phyloP scores from a whole-genome alignment of 2,797 vertebrate species.

The Falco naumanni region DNA sequence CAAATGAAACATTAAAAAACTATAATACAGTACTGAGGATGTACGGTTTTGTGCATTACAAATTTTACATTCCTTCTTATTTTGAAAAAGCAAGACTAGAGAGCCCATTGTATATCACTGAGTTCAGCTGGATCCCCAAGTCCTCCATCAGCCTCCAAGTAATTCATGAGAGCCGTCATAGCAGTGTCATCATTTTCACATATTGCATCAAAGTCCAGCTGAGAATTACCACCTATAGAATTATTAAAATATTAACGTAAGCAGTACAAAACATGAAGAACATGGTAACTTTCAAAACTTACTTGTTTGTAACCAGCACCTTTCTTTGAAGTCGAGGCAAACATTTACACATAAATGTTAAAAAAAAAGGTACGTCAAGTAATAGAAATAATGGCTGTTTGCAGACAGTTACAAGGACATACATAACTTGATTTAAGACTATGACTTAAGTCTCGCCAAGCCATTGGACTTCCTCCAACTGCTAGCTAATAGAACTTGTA shows the following conservation, averaged over 20 bases:
- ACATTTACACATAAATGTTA: neutral
- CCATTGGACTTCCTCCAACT: neutral
- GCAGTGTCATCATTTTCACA: conserved; percentile 87
- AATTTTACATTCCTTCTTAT: neutral
- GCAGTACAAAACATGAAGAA: neutral
- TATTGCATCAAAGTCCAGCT: conserved; percentile 87
- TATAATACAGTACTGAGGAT: conserved; percentile 68
- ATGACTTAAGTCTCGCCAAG: neutral
- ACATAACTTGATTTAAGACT: neutral
- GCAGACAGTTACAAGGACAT: neutral
- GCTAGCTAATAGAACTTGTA: neutral
- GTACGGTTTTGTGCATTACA: conserved; percentile 31
- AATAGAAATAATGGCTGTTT: neutral
- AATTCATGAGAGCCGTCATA: conserved; percentile 93
- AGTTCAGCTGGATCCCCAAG: conserved; percentile 87
- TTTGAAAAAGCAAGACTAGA: conserved; percentile 73
- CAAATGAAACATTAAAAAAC: conserved; percentile 24
- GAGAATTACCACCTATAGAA: conserved; percentile 81
- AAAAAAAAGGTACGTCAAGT: neutral
- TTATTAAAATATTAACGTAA: neutral
- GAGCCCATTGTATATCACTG: conserved; percentile 89
- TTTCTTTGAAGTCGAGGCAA: neutral
- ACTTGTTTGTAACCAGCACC: neutral
- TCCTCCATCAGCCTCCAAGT: conserved; percentile 90
- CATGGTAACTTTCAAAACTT: neutral